These are phyloP conservation scores for Metallyticus violacea DNA, from an alignment of 2,888 invertebrate genomes.

Conservation along the genomic window DNA sequence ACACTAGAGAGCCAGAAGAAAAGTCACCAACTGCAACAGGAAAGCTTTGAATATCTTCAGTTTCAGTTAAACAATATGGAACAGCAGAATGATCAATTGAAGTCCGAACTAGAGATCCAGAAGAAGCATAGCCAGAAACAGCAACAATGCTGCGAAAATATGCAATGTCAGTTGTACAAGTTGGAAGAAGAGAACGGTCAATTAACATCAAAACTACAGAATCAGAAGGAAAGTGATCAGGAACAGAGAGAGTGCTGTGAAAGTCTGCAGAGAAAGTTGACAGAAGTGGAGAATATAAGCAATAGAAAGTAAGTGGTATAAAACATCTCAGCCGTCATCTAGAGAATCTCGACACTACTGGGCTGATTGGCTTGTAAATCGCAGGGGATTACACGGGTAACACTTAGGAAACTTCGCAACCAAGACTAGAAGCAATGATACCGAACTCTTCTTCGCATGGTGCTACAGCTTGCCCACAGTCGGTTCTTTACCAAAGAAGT, in stretches of 20 bases:
- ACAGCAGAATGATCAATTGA: neutral
- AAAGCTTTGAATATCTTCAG: neutral
- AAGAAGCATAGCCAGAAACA: neutral
- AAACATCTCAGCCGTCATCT: too few relatives aligned
- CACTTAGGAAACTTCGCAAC: too few relatives aligned
- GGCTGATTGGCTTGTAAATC: too few relatives aligned
- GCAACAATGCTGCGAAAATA: neutral
- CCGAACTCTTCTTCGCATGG: too few relatives aligned
- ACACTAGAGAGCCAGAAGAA: neutral
- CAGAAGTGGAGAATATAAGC: neutral
- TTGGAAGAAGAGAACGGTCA: neutral
- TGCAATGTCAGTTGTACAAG: neutral
- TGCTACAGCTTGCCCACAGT: too few relatives aligned
- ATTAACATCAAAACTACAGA: neutral
- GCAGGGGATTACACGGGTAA: too few relatives aligned
- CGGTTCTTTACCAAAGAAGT: too few relatives aligned
- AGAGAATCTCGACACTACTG: too few relatives aligned
- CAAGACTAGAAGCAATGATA: too few relatives aligned
- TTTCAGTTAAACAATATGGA: neutral
- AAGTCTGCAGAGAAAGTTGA: neutral
- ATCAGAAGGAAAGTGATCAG: neutral
- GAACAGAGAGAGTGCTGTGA: neutral
- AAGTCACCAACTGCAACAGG: neutral
- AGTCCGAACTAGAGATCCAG: neutral
- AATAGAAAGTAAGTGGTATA: neutral